Percentiles rank a stretch among this genome's conserved stretches.
These are phyloP conservation scores for Lumbricus terrestris DNA, from an alignment of 2,888 invertebrate genomes.

Conservation along the genomic window DNA sequence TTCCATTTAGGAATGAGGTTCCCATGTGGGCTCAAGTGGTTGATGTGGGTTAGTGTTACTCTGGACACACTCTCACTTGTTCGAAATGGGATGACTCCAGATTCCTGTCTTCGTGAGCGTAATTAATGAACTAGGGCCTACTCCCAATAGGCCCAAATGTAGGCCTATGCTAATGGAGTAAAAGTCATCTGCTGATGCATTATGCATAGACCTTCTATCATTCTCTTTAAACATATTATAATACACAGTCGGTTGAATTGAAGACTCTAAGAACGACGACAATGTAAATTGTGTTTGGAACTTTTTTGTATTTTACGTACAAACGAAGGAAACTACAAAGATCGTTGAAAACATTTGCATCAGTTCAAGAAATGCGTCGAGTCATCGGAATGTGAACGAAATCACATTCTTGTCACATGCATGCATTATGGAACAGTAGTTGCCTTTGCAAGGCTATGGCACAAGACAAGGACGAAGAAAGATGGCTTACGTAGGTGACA, in stretches of 20 bases:
- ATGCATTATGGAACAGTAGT: no score
- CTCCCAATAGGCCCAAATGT: not conserved
- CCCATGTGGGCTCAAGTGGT: no score
- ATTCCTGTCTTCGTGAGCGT: no score
- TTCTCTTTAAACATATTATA: not conserved
- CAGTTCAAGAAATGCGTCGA: not conserved
- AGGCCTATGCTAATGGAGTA: not conserved
- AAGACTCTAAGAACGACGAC: not conserved
- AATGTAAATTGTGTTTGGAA: not conserved
- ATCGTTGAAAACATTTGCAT: not conserved
- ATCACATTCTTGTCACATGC: not conserved
- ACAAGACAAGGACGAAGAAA: not conserved
- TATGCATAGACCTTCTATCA: not conserved
- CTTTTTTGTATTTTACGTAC: not conserved
- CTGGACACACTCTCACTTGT: not conserved
- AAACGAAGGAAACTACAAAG: not conserved
- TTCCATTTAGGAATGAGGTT: no score
- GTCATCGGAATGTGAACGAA: not conserved
- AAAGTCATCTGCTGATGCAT: not conserved
- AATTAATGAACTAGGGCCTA: not conserved
- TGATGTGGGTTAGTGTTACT: no score
- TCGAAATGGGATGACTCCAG: not conserved
- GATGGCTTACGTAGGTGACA: not conserved
- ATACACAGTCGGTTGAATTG: not conserved
- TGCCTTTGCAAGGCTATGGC: not conserved